Percentiles rank a stretch among this genome's conserved stretches.
Conservation (phyloP, 2,888 invertebrate species). For the Isotomurus palustris region DNA sequence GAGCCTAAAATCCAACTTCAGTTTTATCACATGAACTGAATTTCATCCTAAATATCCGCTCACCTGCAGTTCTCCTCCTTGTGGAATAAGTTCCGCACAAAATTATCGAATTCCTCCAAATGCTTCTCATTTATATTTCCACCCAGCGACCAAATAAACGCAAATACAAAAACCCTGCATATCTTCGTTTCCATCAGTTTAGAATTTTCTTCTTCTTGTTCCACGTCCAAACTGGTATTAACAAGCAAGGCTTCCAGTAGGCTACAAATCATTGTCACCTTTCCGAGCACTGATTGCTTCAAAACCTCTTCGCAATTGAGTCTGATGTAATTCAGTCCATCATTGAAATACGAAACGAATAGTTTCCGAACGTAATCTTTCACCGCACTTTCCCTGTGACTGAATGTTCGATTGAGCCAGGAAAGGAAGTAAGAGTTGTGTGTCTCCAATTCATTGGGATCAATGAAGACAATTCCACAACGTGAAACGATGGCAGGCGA, state of each 20-base stretch:
- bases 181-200: conserved; percentile 62
- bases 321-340: conserved; percentile 63
- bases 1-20: conserved; percentile 55
- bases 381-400: conserved; percentile 57
- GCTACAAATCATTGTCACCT: conserved; percentile 69
- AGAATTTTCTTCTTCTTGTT: conserved; percentile 57
- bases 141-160: conserved; percentile 80
- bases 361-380: conserved; percentile 62
- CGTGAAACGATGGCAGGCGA: conserved; percentile 84
- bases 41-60: conserved; percentile 41
- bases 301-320: conserved; percentile 57
- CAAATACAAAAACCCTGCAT: conserved; percentile 72
- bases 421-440: conserved; percentile 75
- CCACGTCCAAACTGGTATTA: conserved; percentile 63
- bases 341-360: conserved; percentile 62
- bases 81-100: conserved; percentile 65
- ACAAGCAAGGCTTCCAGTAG: conserved; percentile 66
- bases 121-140: conserved; percentile 72
- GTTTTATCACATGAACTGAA: not conserved
- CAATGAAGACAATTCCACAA: conserved; percentile 85
- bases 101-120: conserved; percentile 65
- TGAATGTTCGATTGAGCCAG: conserved; percentile 62
- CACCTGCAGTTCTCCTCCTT: conserved; percentile 64
- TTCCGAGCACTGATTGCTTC: conserved; percentile 72
- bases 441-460: no score